Evolutionary conservation across 2,113 vertebrate genomes (phyloP), one percentile per base, ranked within the genome.

Genomic region (Leucopternis melanops): DNA sequence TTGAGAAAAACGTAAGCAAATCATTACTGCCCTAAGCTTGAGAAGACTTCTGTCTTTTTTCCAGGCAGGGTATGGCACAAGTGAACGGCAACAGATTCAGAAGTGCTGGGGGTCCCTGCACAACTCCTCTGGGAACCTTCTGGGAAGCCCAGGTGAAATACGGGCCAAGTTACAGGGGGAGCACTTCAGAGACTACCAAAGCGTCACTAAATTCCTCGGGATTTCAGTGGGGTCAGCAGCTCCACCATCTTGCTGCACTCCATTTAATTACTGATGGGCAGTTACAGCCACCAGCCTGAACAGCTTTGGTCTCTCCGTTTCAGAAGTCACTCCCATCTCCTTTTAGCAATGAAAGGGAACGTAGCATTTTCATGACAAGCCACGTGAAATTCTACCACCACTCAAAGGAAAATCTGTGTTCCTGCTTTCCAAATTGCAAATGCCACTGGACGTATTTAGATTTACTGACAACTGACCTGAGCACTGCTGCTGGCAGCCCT

Each of bases 341-440:
- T 95, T 88, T 81, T 21, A 72, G 50, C 38, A 81, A 12, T 81
- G 55, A 95, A 58, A 67, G 38, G 59, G 61, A 90, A 74, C 0
- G 0, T 23, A 71, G 81, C 6, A 63, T 63, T 86, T 93, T 86
- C 78, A 77, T 47, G 54, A 91, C 42, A 80, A 45, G 94, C 9
- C 65, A 88, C 1, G 2, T 42, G 73, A 86, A 92, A 55, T 92
- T 92, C 66, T 67, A 94, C 94, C 49, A 82, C 42, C 58, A 66
- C 36, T 8, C 77, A 93, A 88, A 8, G 10, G 69, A 95, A 95
- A 97, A 89, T 26, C 36, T 2, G 1, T 32, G 2, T 42, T 94
- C 81, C 79, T 87, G 78, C 47, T 90, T 86, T 90, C 81, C 54
- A 44, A 86, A 91, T 49, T 91, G 83, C 72, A 95, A 97, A 94